These are phyloP conservation scores for Drosophila setosimentum DNA, from an alignment of 2,888 invertebrate genomes.

Conservation along the genomic window DNA sequence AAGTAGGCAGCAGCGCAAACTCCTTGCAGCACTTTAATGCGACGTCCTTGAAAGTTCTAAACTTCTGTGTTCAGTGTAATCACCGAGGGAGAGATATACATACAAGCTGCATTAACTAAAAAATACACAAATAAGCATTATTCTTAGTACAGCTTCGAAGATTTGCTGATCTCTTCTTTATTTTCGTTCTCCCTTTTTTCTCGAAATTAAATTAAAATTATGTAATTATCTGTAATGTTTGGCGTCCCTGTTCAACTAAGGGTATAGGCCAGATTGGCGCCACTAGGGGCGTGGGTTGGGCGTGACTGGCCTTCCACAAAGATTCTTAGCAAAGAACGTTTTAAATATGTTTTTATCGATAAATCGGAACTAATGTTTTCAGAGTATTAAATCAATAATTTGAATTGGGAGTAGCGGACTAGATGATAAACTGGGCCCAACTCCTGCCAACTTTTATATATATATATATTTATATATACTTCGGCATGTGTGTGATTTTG, in stretches of 20 bases:
- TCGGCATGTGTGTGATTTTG: background rate
- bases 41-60: constrained; percentile 29
- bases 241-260: background rate
- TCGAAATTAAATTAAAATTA: background rate
- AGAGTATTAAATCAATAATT: background rate
- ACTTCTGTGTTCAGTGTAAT: constrained; percentile 11
- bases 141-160: background rate
- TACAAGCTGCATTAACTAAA: background rate
- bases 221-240: background rate
- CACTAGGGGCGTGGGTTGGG: background rate
- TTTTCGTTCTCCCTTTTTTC: background rate
- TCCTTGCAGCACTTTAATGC: constrained; percentile 7
- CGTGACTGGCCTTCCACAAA: background rate
- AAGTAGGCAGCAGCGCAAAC: constrained; percentile 38
- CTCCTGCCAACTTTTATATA: background rate
- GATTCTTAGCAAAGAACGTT: background rate
- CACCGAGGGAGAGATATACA: background rate
- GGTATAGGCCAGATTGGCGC: background rate
- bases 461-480: too few species aligned
- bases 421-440: background rate
- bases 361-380: background rate
- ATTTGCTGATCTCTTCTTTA: background rate
- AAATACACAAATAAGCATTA: background rate
- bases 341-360: background rate
- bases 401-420: background rate